These are phyloP conservation scores for Nesogale talazaci DNA, from an alignment of 2,113 vertebrate genomes.

Conservation along the genomic window DNA sequence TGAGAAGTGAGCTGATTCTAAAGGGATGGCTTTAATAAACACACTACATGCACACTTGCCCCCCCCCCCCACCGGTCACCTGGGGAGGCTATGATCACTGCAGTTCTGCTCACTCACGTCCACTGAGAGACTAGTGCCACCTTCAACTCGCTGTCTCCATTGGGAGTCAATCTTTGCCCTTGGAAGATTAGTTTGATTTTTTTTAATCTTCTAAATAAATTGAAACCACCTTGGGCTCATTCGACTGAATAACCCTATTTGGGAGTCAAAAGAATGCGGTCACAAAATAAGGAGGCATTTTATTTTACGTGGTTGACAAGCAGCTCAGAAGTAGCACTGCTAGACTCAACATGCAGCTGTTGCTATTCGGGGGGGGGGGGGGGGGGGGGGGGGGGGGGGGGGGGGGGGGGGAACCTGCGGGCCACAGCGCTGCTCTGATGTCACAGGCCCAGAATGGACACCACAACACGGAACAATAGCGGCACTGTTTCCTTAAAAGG, in stretches of 20 bases:
- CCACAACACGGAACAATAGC: neutral
- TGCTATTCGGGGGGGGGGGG: too few relatives aligned
- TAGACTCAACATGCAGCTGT: accelerated
- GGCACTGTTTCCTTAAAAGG: neutral
- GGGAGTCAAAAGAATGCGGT: neutral
- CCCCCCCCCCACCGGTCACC: too few relatives aligned
- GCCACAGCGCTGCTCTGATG: too few relatives aligned
- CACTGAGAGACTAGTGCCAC: neutral
- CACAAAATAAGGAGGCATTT: neutral
- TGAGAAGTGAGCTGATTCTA: neutral
- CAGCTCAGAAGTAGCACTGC: neutral
- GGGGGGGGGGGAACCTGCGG: too few relatives aligned
- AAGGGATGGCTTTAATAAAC: neutral
- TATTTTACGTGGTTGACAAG: neutral
- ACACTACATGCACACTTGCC: neutral
- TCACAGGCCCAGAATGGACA: too few relatives aligned
- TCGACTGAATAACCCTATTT: neutral
- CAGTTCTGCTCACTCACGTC: neutral
- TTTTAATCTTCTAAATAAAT: neutral
- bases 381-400: too few relatives aligned
- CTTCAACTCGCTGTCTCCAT: neutral
- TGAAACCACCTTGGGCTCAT: neutral
- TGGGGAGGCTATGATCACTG: neutral
- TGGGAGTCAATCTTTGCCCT: neutral
- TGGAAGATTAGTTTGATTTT: neutral